Conservation (phyloP, 2,888 invertebrate genomes). For the Nebria brevicollis region DNA sequence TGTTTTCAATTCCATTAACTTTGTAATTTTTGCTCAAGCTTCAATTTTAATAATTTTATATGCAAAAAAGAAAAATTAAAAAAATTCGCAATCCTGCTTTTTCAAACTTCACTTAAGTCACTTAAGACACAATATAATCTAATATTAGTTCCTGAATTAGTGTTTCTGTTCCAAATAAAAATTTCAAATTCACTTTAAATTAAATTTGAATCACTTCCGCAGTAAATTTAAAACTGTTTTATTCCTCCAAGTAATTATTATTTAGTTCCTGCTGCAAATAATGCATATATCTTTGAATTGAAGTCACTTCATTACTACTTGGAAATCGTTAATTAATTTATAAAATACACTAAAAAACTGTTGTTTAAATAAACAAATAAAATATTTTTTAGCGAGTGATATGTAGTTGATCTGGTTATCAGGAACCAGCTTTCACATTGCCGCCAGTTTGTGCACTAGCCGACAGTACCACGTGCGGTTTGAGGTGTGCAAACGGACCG, state of each 20-base stretch:
- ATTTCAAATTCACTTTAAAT: too few relatives aligned
- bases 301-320: background rate
- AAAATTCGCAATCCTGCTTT: too few relatives aligned
- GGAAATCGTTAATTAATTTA: too few relatives aligned
- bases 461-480: constrained; percentile 41
- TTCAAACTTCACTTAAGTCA: too few relatives aligned
- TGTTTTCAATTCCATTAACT: too few relatives aligned
- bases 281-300: background rate
- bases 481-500: constrained; percentile 34
- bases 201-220: background rate
- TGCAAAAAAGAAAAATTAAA: too few relatives aligned
- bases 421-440: constrained; percentile 19
- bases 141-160: too few relatives aligned
- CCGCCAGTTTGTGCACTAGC: constrained; percentile 38
- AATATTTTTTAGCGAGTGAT: background rate
- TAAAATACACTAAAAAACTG: background rate
- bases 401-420: background rate
- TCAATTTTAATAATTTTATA: too few relatives aligned
- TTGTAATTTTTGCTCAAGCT: too few relatives aligned
- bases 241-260: background rate
- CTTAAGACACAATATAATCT: too few relatives aligned
- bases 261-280: background rate
- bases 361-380: background rate
- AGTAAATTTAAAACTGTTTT: background rate
- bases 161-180: too few relatives aligned